A percentile compares a stretch with the other conserved stretches of the same genome.
Conservation (phyloP, 2,888 invertebrate genomes). For the Acleris emargana region DNA sequence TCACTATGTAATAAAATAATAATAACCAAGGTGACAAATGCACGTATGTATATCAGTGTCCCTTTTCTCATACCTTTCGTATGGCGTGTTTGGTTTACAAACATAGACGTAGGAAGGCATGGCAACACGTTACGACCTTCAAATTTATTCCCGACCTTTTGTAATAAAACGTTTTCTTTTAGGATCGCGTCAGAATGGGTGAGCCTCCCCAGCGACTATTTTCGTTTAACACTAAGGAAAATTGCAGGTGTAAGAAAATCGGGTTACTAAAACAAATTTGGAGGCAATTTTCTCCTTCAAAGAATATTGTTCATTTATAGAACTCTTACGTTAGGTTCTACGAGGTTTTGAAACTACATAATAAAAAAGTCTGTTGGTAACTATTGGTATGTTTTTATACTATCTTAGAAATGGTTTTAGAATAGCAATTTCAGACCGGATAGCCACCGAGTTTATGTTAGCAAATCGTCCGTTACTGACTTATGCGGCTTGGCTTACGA, state of each 20-base stretch:
- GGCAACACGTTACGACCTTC: neutral
- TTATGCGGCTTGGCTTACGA: too few relatives aligned
- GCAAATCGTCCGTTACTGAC: too few relatives aligned
- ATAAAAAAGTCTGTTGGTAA: neutral
- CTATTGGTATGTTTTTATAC: too few relatives aligned
- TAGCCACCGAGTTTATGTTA: too few relatives aligned
- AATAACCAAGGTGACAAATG: too few relatives aligned
- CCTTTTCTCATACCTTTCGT: too few relatives aligned
- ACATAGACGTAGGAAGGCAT: too few relatives aligned
- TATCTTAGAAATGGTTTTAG: too few relatives aligned
- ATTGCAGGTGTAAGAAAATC: constrained; percentile 70
- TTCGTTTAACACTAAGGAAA: constrained; percentile 67
- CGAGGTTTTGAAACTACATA: constrained; percentile 38
- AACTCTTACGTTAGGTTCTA: constrained; percentile 46
- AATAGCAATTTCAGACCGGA: too few relatives aligned
- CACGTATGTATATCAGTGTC: too few relatives aligned
- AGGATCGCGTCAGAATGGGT: constrained; percentile 52
- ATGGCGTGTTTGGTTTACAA: too few relatives aligned
- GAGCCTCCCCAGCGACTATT: constrained; percentile 58
- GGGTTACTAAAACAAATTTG: constrained; percentile 74
- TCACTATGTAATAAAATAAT: too few relatives aligned
- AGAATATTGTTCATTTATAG: constrained; percentile 52
- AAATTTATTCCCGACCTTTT: neutral
- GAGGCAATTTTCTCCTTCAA: constrained; percentile 73
- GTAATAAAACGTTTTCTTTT: constrained; percentile 18